Evolutionary conservation across 2,113 vertebrate genomes (phyloP).

Genomic region (Gasterosteus aculeatus): DNA sequence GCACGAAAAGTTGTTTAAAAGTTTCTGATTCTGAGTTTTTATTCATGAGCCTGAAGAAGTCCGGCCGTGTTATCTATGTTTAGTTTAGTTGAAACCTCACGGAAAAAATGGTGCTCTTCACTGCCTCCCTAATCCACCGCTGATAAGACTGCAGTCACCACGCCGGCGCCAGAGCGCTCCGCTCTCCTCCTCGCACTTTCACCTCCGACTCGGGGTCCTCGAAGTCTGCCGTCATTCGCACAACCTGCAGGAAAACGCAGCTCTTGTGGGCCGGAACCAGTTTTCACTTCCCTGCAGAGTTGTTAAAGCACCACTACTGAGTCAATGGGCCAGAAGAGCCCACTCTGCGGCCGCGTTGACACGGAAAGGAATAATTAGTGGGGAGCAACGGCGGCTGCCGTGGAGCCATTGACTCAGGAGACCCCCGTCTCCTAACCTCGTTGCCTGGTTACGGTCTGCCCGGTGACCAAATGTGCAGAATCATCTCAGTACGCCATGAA

Average conservation of each 20-base stretch:
- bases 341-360: slow-evolving; percentile 58
- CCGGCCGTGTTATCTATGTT: slow-evolving; percentile 57
- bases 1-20: slow-evolving; percentile 25
- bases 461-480: slow-evolving; percentile 61
- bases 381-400: slow-evolving; percentile 17
- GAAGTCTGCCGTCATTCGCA: slow-evolving; percentile 48
- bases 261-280: slow-evolving; percentile 47
- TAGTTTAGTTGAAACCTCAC: slow-evolving; percentile 66
- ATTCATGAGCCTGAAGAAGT: slow-evolving; percentile 49
- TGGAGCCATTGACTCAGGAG: slow-evolving; percentile 38
- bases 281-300: slow-evolving; percentile 41
- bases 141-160: slow-evolving; percentile 57
- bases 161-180: slow-evolving; percentile 55
- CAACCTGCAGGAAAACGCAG: slow-evolving; percentile 57
- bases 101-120: slow-evolving; percentile 60
- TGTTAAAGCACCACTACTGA: slow-evolving; percentile 66
- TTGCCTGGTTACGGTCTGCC: slow-evolving; percentile 70
- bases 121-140: slow-evolving; percentile 65
- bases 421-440: slow-evolving; percentile 37
- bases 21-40: slow-evolving; percentile 55
- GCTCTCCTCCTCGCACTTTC: slow-evolving; percentile 47
- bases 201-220: slow-evolving; percentile 39
- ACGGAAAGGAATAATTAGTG: slow-evolving; percentile 66
- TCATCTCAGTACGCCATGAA: slow-evolving; percentile 46
- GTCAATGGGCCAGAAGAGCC: slow-evolving; percentile 61